Conservation (phyloP, 1,140 invertebrate genomes). For the Sinella curviseta region DNA sequence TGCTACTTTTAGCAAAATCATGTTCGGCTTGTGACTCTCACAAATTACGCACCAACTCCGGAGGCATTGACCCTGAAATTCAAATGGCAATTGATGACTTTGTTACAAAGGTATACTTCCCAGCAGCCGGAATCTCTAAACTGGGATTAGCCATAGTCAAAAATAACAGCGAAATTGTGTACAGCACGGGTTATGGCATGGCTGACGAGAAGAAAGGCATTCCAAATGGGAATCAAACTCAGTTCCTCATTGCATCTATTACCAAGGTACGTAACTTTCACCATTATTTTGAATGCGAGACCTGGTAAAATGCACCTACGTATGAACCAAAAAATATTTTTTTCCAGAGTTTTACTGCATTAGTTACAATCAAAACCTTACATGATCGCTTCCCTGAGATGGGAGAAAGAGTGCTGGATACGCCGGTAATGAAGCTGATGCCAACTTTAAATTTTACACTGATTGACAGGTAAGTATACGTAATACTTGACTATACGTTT, state of each 20-base stretch:
- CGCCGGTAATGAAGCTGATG: slow-evolving; percentile 12
- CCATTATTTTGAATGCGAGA: no score
- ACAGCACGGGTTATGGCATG: slow-evolving; percentile 30
- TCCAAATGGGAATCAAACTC: neutral
- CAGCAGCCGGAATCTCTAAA: neutral
- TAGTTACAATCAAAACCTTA: slow-evolving; percentile 12
- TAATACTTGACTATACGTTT: no score
- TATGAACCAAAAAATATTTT: neutral
- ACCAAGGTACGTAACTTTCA: no score
- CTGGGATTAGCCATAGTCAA: slow-evolving; percentile 31
- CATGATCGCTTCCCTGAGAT: slow-evolving; percentile 33
- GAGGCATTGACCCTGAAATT: no score
- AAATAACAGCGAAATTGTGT: slow-evolving; percentile 3
- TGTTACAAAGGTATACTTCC: neutral
- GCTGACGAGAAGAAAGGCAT: slow-evolving; percentile 29
- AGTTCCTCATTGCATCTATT: slow-evolving; percentile 35
- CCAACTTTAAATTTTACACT: slow-evolving; percentile 34
- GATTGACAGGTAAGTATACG: no score
- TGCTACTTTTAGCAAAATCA: no score
- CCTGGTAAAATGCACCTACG: no score
- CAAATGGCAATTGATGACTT: no score
- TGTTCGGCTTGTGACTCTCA: no score
- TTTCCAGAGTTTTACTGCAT: slow-evolving; percentile 39
- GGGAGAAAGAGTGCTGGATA: slow-evolving; percentile 31
- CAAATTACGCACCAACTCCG: no score